These are phyloP conservation scores for Agrochola lota DNA, from an alignment of 2,888 invertebrate genomes.

Conservation along the genomic window DNA sequence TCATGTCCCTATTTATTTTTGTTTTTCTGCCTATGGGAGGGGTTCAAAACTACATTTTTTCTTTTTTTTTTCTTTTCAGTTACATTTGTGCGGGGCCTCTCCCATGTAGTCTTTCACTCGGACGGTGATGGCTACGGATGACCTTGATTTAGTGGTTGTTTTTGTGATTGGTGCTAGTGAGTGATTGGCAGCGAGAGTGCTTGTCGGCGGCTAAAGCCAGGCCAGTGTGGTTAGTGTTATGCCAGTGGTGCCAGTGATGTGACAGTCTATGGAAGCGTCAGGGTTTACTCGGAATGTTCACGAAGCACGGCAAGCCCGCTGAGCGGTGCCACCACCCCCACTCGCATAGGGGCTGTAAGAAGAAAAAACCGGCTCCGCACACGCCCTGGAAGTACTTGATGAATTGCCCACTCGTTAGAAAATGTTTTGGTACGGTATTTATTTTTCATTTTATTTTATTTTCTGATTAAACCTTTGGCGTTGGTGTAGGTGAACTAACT, in stretches of 20 bases:
- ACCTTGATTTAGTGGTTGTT: constrained; percentile 83
- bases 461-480: constrained; percentile 49
- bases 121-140: constrained; percentile 87
- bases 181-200: constrained; percentile 72
- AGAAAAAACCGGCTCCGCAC: constrained; percentile 89
- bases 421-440: constrained; percentile 90
- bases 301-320: constrained; percentile 88
- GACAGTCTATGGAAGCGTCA: constrained; percentile 88
- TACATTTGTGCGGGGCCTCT: constrained; percentile 80
- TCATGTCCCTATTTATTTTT: constrained; percentile 68
- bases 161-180: constrained; percentile 83
- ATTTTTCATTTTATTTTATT: constrained; percentile 72
- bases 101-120: constrained; percentile 82
- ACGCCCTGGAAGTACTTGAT: constrained; percentile 91
- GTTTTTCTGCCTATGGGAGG: constrained; percentile 66
- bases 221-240: constrained; percentile 78
- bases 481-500: constrained; percentile 62
- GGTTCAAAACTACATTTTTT: constrained; percentile 81
- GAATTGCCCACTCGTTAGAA: constrained; percentile 91
- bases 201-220: constrained; percentile 71
- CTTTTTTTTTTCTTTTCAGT: constrained; percentile 90
- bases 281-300: constrained; percentile 88
- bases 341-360: constrained; percentile 87
- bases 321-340: constrained; percentile 87
- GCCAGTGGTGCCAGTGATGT: constrained; percentile 85